A percentile compares a stretch with the other conserved stretches of the same genome.
phyloP scores from a whole-genome alignment of 2,113 vertebrate species.

The Zapornia atra region DNA sequence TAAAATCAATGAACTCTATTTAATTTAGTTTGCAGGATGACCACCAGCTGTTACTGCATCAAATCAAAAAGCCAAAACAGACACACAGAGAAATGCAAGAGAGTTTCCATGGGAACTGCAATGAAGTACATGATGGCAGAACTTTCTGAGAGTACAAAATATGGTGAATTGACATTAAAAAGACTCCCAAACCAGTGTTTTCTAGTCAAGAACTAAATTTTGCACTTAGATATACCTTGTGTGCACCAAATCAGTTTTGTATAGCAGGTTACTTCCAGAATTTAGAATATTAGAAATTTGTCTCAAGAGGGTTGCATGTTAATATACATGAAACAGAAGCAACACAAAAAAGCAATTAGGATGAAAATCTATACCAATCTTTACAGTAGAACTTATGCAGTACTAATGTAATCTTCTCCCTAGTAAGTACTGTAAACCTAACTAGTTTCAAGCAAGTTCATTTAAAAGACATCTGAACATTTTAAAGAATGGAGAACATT shows the following conservation, averaged over 20 bases:
- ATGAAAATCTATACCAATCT: background rate
- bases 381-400: background rate
- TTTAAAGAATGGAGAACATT: background rate
- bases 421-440: background rate
- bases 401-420: background rate
- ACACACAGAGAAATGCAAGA: background rate
- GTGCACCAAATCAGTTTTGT: background rate
- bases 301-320: background rate
- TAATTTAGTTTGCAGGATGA: conserved; percentile 51
- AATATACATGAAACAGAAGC: background rate
- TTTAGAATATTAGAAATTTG: background rate
- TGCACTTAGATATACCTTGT: background rate
- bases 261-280: background rate
- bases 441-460: background rate
- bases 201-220: background rate
- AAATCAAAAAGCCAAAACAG: conserved; percentile 43
- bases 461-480: background rate
- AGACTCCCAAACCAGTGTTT: background rate
- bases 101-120: conserved; percentile 38
- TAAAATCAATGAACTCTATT: conserved; percentile 56
- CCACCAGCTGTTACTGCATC: conserved; percentile 26
- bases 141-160: background rate
- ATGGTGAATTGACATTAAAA: background rate
- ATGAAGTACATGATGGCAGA: background rate
- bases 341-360: background rate